Conservation (phyloP, 2,888 invertebrate genomes). For the Melieria omissa region DNA sequence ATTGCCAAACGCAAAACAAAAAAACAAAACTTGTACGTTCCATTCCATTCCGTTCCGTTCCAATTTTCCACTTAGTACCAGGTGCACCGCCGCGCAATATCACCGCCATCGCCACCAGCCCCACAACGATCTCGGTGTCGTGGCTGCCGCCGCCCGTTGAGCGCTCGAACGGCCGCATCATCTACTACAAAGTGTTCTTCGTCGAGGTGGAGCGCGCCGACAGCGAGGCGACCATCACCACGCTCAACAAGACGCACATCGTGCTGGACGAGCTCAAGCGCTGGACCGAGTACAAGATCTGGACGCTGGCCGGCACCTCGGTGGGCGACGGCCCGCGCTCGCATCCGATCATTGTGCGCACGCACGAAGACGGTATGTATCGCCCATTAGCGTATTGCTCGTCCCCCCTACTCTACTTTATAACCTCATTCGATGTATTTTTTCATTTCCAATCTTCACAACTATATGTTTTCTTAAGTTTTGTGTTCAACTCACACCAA, state of each 20-base stretch:
- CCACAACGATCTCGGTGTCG: conserved; percentile 87
- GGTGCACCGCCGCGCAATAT: conserved; percentile 97
- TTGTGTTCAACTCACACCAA: neutral
- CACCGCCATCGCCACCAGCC: conserved; percentile 86
- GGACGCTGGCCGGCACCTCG: conserved; percentile 95
- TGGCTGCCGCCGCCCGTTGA: conserved; percentile 95
- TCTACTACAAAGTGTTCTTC: conserved; percentile 93
- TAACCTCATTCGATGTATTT: neutral
- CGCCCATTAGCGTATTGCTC: too few species aligned
- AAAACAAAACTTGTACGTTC: conserved; percentile 52
- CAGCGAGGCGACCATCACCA: conserved; percentile 84
- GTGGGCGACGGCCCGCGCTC: conserved; percentile 96
- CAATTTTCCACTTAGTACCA: conserved; percentile 78
- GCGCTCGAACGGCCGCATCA: conserved; percentile 90
- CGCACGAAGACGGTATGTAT: conserved; percentile 98
- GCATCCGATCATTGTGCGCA: conserved; percentile 90
- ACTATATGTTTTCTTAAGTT: neutral
- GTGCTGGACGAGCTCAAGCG: conserved; percentile 89
- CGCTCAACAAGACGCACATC: conserved; percentile 82
- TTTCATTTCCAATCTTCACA: conserved; percentile 17
- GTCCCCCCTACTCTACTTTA: conserved; percentile 1
- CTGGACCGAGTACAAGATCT: conserved; percentile 96
- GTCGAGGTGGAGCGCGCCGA: conserved; percentile 87
- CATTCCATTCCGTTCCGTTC: conserved; percentile 53
- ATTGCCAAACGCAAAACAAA: neutral